Percentiles rank a stretch among this genome's conserved stretches.
phyloP scores from a whole-genome alignment of 2,888 invertebrate genomes.

The Ophonus ardosiacus region DNA sequence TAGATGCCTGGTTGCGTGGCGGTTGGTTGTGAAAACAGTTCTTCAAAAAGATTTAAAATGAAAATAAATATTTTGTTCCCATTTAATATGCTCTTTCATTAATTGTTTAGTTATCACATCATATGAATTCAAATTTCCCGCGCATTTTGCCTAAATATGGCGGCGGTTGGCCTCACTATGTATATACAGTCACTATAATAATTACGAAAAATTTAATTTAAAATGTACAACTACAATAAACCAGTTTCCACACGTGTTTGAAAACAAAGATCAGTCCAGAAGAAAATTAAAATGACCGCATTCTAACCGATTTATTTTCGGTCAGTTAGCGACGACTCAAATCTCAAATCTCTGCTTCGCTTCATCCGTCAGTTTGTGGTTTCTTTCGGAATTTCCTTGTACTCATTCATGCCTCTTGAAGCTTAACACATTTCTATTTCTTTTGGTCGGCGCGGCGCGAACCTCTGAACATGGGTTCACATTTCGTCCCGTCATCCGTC shows the following conservation, averaged over 20 bases:
- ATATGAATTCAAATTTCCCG: too few species aligned
- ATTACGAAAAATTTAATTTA: background rate
- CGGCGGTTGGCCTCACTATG: too few species aligned
- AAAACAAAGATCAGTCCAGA: background rate
- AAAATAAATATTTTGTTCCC: too few species aligned
- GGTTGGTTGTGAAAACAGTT: too few species aligned
- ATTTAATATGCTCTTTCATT: too few species aligned
- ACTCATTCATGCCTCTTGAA: background rate
- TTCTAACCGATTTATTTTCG: conserved; percentile 10
- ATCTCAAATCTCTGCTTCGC: background rate
- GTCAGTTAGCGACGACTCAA: background rate
- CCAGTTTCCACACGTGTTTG: background rate
- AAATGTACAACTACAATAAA: background rate
- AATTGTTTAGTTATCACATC: too few species aligned
- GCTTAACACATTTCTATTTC: background rate
- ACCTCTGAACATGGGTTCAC: background rate
- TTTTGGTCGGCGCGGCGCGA: background rate
- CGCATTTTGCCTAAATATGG: too few species aligned
- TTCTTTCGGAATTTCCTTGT: background rate
- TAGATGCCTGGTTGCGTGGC: too few species aligned
- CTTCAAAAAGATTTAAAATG: too few species aligned
- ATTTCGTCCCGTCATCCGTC: conserved; percentile 10
- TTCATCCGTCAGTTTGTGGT: conserved; percentile 2
- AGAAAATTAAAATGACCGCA: conserved; percentile 10
- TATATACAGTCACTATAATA: too few species aligned